A percentile compares a stretch with the other conserved stretches of the same genome.
These are phyloP conservation scores for Acyrthosiphon pisum DNA, from an alignment of 1,140 invertebrate genomes.

Conservation along the genomic window DNA sequence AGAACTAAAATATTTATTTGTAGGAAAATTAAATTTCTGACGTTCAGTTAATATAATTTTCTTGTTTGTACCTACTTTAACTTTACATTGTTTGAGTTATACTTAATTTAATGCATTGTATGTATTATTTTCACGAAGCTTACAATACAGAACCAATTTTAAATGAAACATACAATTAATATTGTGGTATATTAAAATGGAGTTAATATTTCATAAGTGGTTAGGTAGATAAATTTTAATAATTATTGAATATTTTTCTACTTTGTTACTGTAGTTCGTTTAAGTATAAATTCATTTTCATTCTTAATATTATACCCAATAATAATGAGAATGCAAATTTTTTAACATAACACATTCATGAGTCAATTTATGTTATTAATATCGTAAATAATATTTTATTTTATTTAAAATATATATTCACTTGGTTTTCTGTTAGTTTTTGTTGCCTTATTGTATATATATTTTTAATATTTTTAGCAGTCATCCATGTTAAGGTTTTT, in stretches of 20 bases:
- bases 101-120: not conserved
- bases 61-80: not conserved
- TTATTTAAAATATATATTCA: not conserved
- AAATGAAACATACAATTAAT: not conserved
- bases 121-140: not conserved
- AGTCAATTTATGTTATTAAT: not conserved
- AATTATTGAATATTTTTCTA: not conserved
- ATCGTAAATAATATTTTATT: not conserved
- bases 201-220: not conserved
- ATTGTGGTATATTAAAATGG: not conserved
- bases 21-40: not conserved
- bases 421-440: not conserved
- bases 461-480: too few relatives aligned
- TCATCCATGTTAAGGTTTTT: too few relatives aligned
- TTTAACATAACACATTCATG: not conserved
- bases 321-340: too few relatives aligned
- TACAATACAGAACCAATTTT: not conserved
- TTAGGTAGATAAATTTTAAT: not conserved
- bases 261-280: not conserved
- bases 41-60: not conserved
- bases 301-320: too few relatives aligned
- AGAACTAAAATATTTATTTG: not conserved
- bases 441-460: not conserved
- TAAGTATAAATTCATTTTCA: not conserved
- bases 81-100: not conserved